Evolutionary conservation across 1,140 invertebrate genomes (phyloP).

Genomic region (Drosophila willistoni): DNA sequence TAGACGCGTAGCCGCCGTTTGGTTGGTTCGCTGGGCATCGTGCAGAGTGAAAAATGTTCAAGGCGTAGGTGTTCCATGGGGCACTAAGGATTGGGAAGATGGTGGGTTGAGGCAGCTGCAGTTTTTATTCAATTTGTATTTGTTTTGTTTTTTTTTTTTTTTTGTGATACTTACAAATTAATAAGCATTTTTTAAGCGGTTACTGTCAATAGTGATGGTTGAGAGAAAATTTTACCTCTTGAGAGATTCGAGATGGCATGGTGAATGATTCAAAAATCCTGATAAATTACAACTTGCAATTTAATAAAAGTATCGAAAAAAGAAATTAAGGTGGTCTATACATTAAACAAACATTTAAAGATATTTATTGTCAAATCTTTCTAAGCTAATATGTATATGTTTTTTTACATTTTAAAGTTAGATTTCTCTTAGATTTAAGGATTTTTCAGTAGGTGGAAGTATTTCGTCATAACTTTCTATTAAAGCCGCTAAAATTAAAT

Average conservation of each 20-base stretch:
- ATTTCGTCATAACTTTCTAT: too few species aligned
- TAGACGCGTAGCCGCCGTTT: slow-evolving; percentile 61
- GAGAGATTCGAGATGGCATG: slow-evolving; percentile 3
- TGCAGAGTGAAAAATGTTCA: slow-evolving; percentile 55
- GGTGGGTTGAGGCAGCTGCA: slow-evolving; percentile 39
- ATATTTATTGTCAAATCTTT: too few species aligned
- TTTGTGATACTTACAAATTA: slow-evolving; percentile 55
- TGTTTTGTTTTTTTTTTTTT: neutral
- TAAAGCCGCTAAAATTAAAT: too few species aligned
- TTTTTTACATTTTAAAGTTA: too few species aligned
- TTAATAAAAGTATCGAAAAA: neutral
- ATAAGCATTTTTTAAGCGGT: slow-evolving; percentile 44
- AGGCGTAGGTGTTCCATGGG: slow-evolving; percentile 53
- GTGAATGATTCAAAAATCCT: slow-evolving; percentile 10
- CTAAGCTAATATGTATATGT: too few species aligned
- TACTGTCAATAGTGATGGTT: slow-evolving; percentile 15
- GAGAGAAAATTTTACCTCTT: neutral
- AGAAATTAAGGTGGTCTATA: neutral
- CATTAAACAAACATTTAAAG: too few species aligned
- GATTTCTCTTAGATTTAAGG: too few species aligned
- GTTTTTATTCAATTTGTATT: slow-evolving; percentile 51
- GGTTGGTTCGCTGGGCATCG: slow-evolving; percentile 48
- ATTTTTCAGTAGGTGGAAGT: too few species aligned
- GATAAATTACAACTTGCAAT: slow-evolving; percentile 12
- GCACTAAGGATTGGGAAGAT: neutral